A percentile compares a stretch with the other conserved stretches of the same genome.
Conservation (phyloP, 2,888 invertebrate genomes). For the Camptogramma bilineatum region DNA sequence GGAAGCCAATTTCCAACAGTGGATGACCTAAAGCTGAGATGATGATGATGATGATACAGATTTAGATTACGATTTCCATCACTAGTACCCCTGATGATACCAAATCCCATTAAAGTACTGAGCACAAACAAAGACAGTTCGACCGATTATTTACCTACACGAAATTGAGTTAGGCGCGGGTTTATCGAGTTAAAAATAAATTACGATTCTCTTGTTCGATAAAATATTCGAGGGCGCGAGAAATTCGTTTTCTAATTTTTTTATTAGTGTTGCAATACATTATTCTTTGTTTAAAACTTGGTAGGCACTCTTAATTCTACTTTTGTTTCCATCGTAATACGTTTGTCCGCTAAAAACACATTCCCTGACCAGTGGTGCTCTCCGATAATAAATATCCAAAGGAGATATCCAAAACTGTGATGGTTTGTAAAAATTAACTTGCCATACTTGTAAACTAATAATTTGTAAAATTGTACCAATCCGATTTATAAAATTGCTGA, state of each 20-base stretch:
- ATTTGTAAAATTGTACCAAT: too few species aligned
- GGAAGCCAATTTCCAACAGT: too few species aligned
- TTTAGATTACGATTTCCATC: neutral
- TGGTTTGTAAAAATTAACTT: too few species aligned
- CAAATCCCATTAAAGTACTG: constrained; percentile 64
- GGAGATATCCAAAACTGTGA: too few species aligned
- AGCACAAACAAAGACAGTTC: constrained; percentile 59
- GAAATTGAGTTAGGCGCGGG: constrained; percentile 66
- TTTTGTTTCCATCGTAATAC: neutral
- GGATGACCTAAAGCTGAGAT: too few species aligned
- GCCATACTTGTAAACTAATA: too few species aligned
- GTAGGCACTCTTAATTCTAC: neutral
- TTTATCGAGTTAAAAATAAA: constrained; percentile 77
- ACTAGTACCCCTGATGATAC: neutral
- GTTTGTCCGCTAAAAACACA: too few species aligned
- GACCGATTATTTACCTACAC: constrained; percentile 66
- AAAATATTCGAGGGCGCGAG: constrained; percentile 15
- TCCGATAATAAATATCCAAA: too few species aligned
- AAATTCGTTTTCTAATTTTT: neutral
- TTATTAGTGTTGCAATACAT: neutral
- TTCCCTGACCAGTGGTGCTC: too few species aligned
- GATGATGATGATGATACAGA: too few species aligned
- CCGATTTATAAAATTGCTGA: constrained; percentile 3
- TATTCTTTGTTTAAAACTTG: neutral
- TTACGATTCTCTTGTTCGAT: constrained; percentile 72